Conservation (phyloP, 2,888 invertebrate genomes). For the Erebia ligea region DNA sequence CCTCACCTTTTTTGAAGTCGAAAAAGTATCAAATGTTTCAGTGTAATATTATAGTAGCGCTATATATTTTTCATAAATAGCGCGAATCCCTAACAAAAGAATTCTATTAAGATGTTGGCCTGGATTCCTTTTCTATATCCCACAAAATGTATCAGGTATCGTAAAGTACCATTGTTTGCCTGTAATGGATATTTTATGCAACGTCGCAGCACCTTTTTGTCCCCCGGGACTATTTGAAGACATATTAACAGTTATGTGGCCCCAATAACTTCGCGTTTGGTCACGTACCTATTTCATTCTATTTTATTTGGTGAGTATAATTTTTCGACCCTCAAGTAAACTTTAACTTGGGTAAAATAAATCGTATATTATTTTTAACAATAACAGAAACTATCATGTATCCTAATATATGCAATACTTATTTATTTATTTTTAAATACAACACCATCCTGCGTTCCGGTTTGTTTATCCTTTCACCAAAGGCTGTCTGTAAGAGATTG, state of each 20-base stretch:
- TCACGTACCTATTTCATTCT: conserved; percentile 24
- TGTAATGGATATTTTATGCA: conserved; percentile 58
- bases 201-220: conserved; percentile 48
- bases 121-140: conserved; percentile 43
- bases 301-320: conserved; percentile 7
- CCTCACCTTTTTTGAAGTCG: too few relatives aligned
- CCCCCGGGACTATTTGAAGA: conserved; percentile 45
- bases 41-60: neutral
- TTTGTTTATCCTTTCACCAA: too few relatives aligned
- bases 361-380: neutral
- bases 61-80: conserved; percentile 1
- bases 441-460: too few relatives aligned
- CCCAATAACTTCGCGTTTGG: conserved; percentile 42
- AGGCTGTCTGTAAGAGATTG: too few relatives aligned
- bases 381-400: too few relatives aligned
- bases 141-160: conserved; percentile 51
- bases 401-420: too few relatives aligned
- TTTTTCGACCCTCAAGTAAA: conserved; percentile 3
- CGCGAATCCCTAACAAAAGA: conserved; percentile 10
- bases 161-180: conserved; percentile 52
- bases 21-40: neutral
- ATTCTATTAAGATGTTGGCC: conserved; percentile 16
- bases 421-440: too few relatives aligned
- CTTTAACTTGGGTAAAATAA: neutral
- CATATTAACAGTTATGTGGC: conserved; percentile 48